Evolutionary conservation across 2,888 invertebrate species (phyloP).

Genomic region (Disparrhopalites patrizii): DNA sequence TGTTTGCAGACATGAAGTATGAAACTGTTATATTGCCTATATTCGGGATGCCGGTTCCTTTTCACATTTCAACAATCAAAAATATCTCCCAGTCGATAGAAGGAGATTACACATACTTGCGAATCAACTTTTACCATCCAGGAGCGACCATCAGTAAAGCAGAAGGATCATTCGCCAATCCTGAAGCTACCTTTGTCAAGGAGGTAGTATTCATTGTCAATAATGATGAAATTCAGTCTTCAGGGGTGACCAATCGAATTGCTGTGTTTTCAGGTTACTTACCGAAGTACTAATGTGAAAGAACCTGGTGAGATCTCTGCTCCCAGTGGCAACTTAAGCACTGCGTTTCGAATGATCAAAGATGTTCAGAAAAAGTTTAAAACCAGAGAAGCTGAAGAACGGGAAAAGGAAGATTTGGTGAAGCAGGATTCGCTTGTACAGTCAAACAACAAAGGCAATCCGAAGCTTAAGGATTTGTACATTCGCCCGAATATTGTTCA

Average conservation of each 20-base stretch:
- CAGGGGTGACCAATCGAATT: slow-evolving; percentile 82
- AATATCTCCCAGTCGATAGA: slow-evolving; percentile 98
- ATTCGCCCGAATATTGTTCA: slow-evolving; percentile 99
- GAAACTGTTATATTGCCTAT: slow-evolving; percentile 98
- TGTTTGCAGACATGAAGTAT: slow-evolving; percentile 76
- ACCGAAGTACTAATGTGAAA: slow-evolving; percentile 94
- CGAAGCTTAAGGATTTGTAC: slow-evolving; percentile 94
- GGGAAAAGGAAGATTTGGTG: slow-evolving; percentile 96
- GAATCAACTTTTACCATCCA: slow-evolving; percentile 97
- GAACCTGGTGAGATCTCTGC: slow-evolving; percentile 93
- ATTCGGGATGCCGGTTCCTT: slow-evolving; percentile 93
- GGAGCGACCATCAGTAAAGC: slow-evolving; percentile 93
- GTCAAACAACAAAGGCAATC: slow-evolving; percentile 94
- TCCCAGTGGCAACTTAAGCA: slow-evolving; percentile 92
- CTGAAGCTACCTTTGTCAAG: slow-evolving; percentile 95
- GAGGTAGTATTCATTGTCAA: slow-evolving; percentile 56
- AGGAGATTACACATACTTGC: slow-evolving; percentile 96
- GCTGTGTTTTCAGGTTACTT: slow-evolving; percentile 67
- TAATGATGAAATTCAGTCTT: not conserved
- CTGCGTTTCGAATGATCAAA: slow-evolving; percentile 95
- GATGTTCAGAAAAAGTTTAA: slow-evolving; percentile 99
- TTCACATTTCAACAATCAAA: slow-evolving; percentile 98
- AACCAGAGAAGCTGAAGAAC: slow-evolving; percentile 95
- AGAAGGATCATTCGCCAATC: slow-evolving; percentile 86
- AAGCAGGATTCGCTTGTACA: slow-evolving; percentile 95